phyloP scores from a whole-genome alignment of 2,797 vertebrate species.

The Scarus forsteni region DNA sequence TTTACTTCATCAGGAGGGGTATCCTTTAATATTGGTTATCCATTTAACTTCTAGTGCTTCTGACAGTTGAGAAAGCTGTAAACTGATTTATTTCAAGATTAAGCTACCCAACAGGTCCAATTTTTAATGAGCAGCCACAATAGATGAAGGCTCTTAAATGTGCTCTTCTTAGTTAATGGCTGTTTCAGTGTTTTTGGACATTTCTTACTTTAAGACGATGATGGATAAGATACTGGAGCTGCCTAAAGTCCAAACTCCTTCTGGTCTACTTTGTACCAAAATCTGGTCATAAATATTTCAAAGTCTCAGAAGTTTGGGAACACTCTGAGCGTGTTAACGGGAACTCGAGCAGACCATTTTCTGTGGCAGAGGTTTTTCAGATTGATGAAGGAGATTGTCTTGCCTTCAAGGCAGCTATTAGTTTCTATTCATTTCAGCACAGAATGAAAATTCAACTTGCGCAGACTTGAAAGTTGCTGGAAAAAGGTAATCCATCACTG shows the following conservation, averaged over 20 bases:
- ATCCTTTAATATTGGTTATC: too few species aligned
- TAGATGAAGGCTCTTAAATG: too few species aligned
- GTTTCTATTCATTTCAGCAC: constrained; percentile 48
- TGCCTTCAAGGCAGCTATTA: constrained; percentile 37
- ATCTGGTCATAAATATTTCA: not conserved
- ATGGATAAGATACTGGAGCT: not conserved
- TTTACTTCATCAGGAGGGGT: too few species aligned
- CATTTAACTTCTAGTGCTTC: too few species aligned
- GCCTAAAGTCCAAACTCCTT: not conserved
- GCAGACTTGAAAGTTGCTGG: constrained; percentile 8
- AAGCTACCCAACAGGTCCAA: too few species aligned
- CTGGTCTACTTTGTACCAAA: not conserved
- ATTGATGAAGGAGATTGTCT: constrained; percentile 34
- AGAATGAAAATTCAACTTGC: constrained; percentile 44
- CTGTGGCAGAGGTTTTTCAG: constrained; percentile 3
- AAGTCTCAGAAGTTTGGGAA: not conserved
- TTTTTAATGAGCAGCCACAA: too few species aligned
- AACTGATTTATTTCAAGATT: too few species aligned
- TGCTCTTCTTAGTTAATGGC: too few species aligned
- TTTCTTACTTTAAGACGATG: not conserved
- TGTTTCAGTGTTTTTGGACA: not conserved
- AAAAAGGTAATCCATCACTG: constrained; percentile 51
- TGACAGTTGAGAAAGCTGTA: too few species aligned
- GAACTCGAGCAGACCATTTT: not conserved
- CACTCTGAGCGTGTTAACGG: not conserved